These are phyloP conservation scores for Pomacea maculata DNA, from an alignment of 1,140 invertebrate species.

Conservation along the genomic window DNA sequence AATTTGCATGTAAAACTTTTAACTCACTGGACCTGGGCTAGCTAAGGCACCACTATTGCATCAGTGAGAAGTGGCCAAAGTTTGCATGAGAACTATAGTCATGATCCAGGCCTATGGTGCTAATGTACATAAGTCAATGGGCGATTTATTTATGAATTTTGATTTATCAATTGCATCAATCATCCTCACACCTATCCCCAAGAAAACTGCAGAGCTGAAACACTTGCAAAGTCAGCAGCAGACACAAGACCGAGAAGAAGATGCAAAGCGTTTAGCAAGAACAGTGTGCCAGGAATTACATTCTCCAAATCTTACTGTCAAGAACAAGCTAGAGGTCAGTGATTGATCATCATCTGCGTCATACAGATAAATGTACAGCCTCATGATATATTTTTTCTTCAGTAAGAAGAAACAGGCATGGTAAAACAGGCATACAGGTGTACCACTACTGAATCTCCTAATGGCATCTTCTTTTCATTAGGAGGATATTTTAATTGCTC, in stretches of 20 bases:
- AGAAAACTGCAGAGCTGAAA: conserved; percentile 12
- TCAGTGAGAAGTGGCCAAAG: background rate
- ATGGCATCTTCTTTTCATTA: background rate
- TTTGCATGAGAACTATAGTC: background rate
- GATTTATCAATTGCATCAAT: background rate
- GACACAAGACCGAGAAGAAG: background rate
- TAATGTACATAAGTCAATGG: too few relatives aligned
- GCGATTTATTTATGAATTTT: background rate
- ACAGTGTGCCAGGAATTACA: conserved; percentile 12
- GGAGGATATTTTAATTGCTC: background rate
- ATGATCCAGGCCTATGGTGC: background rate
- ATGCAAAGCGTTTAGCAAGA: conserved; percentile 1
- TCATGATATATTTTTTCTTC: conserved; percentile 1
- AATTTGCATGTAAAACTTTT: too few relatives aligned
- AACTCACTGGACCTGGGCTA: too few relatives aligned
- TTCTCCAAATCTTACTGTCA: conserved; percentile 11
- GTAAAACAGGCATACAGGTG: too few relatives aligned
- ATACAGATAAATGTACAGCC: background rate
- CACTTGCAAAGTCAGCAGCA: conserved; percentile 15
- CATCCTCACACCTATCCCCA: background rate
- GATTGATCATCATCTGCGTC: background rate
- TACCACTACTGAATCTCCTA: background rate
- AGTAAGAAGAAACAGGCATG: too few relatives aligned
- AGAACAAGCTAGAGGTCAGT: conserved; percentile 16
- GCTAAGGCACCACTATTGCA: too few relatives aligned